These are phyloP conservation scores for Orthonychiurus folsomi DNA, from an alignment of 2,888 invertebrate species.

Conservation along the genomic window DNA sequence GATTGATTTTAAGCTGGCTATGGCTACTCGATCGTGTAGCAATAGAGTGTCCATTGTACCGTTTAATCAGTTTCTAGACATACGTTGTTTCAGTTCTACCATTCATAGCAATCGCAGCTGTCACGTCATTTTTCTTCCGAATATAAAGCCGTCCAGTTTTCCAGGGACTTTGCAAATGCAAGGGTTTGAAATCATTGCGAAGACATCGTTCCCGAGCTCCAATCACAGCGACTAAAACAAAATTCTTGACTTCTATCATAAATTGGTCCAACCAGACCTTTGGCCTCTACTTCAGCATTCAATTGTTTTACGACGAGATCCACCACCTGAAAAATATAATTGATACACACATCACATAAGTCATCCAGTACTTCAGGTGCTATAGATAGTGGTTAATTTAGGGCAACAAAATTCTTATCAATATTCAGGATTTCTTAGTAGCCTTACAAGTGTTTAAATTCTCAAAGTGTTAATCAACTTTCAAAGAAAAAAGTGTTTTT, in stretches of 20 bases:
- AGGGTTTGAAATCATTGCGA: constrained; percentile 84
- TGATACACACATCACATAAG: too few species aligned
- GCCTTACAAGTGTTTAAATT: too few species aligned
- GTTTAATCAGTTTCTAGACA: too few species aligned
- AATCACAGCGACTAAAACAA: constrained; percentile 71
- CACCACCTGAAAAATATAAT: constrained; percentile 53
- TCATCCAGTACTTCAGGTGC: too few species aligned
- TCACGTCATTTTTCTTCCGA: constrained; percentile 34
- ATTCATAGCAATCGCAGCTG: constrained; percentile 31
- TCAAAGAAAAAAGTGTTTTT: not conserved
- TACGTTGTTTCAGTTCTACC: constrained; percentile 11
- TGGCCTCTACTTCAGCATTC: constrained; percentile 81
- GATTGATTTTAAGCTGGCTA: too few species aligned
- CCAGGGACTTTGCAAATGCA: constrained; percentile 93
- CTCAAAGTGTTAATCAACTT: too few species aligned
- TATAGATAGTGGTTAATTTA: too few species aligned
- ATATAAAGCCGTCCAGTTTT: constrained; percentile 87
- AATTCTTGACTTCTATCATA: constrained; percentile 41
- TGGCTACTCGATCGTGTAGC: too few species aligned
- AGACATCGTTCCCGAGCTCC: constrained; percentile 89
- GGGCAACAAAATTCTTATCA: too few species aligned
- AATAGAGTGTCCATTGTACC: too few species aligned
- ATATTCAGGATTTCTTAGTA: too few species aligned
- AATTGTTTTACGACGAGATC: constrained; percentile 91
- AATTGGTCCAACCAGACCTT: constrained; percentile 75